Base-by-base conservation (phyloP, 2,113 vertebrate genomes). In the Speoplatyrhinus poulsoni region DNA sequence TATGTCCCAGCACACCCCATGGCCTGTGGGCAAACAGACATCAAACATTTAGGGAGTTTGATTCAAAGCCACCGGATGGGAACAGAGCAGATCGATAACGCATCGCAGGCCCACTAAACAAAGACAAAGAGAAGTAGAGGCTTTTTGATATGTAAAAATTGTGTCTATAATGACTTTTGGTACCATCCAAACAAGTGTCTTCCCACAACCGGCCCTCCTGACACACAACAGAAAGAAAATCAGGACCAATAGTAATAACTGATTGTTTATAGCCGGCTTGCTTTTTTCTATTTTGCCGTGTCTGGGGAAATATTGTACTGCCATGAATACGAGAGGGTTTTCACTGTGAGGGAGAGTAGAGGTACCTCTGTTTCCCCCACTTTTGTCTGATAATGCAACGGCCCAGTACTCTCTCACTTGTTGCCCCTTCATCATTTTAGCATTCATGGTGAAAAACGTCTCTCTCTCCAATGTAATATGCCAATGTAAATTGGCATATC, bases 51-150 rank as follows among this genome's bases (percentile, higher is more conserved):
- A 70, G 54, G 60, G 67, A 52, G 41, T 77, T 16, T 26, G 78
- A 82, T 88, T 85, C 72, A 72, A 85, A 83, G 80, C 80, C 73
- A 58, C 79, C 76, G 70, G 66, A 79, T 69, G 17, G 72, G 76
- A 86, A 84, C 61, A 81, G 81, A 71, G 73, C 69, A 26, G 78
- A 85, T 88, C 86, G 52, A 86, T 89, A 66, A 48, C 50, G 46
- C 52, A 49, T 26, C 61, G n/a, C 62, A 72, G 64, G 59, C 71
- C 70, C 61, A 66, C 76, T 76, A 74, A 63, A 70, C 65, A 69
- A 48, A 10, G 50, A 57, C 62, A 57, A 46, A 70, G n/a, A n/a
- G 36, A 72, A 64, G 17, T 63, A 73, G 60, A 17, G 3, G 36
- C 56, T 60, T n/a, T 63, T n/a, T 63, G 60, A 75, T 72, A n/a